Conservation (phyloP, 2,113 vertebrate species). For the Barbus barbus region DNA sequence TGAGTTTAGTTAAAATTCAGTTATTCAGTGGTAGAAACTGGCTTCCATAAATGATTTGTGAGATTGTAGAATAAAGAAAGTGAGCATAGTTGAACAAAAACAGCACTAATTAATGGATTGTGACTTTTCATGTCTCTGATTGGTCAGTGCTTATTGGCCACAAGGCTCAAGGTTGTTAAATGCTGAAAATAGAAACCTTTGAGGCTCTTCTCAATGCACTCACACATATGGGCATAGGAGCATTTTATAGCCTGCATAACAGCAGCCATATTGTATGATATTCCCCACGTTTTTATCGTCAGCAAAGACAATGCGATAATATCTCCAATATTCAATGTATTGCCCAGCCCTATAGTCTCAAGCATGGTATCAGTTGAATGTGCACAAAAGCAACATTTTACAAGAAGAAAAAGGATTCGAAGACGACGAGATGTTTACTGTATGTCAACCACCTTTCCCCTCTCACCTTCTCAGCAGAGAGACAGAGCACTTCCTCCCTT, state of each 20-base stretch:
- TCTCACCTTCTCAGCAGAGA: constrained; percentile 2
- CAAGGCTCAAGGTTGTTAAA: neutral
- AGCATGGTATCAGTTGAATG: constrained; percentile 12
- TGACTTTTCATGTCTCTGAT: neutral
- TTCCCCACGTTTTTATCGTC: neutral
- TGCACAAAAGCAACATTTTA: constrained; percentile 6
- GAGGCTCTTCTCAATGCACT: neutral
- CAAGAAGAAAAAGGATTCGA: neutral
- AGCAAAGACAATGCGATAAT: neutral
- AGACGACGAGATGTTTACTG: neutral
- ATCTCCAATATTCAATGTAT: neutral
- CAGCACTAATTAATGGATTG: too few species aligned
- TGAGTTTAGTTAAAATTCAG: too few species aligned
- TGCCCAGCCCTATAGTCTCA: neutral
- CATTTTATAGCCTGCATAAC: too few species aligned
- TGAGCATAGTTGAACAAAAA: neutral
- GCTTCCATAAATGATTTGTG: neutral
- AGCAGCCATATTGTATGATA: neutral
- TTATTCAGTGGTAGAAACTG: too few species aligned
- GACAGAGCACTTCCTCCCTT: neutral
- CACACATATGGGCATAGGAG: too few species aligned
- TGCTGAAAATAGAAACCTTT: neutral
- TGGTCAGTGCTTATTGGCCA: neutral
- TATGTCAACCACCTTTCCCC: neutral
- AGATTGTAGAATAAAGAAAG: neutral